These are phyloP conservation scores for Herpetotheres cachinnans DNA, from an alignment of 2,113 vertebrate species.

Conservation along the genomic window DNA sequence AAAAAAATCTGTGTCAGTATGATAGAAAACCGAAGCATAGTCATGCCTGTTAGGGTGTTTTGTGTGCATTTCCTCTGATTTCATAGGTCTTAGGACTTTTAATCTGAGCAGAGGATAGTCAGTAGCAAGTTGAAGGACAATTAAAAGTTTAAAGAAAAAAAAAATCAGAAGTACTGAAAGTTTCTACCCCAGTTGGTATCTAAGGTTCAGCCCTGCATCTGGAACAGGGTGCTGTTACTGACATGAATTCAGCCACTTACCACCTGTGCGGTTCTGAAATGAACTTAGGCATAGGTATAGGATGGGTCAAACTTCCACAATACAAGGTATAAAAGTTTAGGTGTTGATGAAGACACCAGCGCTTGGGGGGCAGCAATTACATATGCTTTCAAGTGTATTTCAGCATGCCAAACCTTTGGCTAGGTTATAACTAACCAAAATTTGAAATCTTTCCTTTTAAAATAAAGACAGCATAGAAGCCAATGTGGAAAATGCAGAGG, in stretches of 20 bases:
- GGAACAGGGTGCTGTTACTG: neutral
- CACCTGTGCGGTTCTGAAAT: neutral
- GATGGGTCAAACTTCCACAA: neutral
- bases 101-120: neutral
- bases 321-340: neutral
- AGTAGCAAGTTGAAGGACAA: neutral
- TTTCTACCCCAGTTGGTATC: neutral
- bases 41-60: neutral
- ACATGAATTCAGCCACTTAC: neutral
- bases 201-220: neutral
- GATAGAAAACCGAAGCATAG: neutral
- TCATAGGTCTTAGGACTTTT: neutral
- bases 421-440: neutral
- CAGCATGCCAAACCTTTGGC: neutral
- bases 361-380: neutral
- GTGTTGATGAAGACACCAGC: neutral
- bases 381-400: neutral
- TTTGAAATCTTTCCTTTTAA: neutral
- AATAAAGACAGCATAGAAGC: slow-evolving; percentile 96
- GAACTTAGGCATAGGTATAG: accelerated
- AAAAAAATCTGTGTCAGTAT: neutral
- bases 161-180: neutral
- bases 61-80: neutral
- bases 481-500: slow-evolving; percentile 90
- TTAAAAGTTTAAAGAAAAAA: neutral